A percentile compares a stretch with the other conserved stretches of the same genome.
Conservation (phyloP, 2,888 invertebrate species). For the Monoplex corrugatus region DNA sequence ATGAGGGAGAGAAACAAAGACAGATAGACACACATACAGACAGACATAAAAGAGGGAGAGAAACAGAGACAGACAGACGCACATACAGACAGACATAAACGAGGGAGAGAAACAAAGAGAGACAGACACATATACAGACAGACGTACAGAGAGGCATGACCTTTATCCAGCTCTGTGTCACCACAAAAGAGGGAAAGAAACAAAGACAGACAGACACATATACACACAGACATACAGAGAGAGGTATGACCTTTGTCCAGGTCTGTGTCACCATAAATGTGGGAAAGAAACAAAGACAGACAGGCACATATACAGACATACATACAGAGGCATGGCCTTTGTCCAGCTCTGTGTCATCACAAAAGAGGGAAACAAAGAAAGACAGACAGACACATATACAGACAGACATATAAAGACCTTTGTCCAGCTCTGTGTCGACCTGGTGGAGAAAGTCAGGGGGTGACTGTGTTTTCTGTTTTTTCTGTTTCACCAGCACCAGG, state of each 20-base stretch:
- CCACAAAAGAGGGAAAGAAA: neutral
- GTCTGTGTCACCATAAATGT: neutral
- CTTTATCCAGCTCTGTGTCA: neutral
- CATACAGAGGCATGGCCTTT: neutral
- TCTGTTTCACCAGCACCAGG: slow-evolving; percentile 80
- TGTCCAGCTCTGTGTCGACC: slow-evolving; percentile 78
- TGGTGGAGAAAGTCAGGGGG: slow-evolving; percentile 78
- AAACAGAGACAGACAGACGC: neutral
- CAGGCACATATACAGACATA: neutral
- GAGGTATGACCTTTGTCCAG: neutral
- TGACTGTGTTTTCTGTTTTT: slow-evolving; percentile 72
- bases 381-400: neutral
- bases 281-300: neutral
- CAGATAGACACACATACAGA: too few relatives aligned
- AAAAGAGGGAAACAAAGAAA: neutral
- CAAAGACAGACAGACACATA: neutral
- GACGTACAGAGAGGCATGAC: neutral
- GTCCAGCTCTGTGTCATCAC: too few relatives aligned
- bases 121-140: too few relatives aligned
- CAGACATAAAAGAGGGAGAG: too few relatives aligned
- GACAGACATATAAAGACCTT: slow-evolving; percentile 68
- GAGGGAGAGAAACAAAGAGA: too few relatives aligned
- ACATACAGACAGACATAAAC: neutral
- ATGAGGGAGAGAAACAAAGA: too few relatives aligned
- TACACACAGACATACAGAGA: neutral